Evolutionary conservation across 2,888 invertebrate genomes (phyloP), one percentile per base, ranked within the genome.

Genomic region (Ypsolopha scabrella): DNA sequence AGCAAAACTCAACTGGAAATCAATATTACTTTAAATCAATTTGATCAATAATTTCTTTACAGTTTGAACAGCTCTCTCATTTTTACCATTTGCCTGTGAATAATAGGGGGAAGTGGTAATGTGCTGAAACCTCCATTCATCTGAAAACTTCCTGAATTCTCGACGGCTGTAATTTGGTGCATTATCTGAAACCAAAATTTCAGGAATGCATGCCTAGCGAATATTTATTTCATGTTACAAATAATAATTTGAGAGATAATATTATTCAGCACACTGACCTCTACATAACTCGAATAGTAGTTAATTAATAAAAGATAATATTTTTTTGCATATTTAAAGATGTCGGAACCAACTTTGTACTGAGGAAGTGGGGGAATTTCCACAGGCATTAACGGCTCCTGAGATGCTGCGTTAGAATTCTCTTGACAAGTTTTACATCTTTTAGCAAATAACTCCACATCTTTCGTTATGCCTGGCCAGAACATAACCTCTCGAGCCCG

Each of bases 301-400:
- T n/a, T n/a, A 61, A 10, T 57, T 7, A 57, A 33, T 35, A 61
- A 45, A 1, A 60, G 36, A 48, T 48, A 62, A n/a, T 57, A 52
- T 55, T 57, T 57, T 1, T 45, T 50, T 7, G 51, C 33, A 37
- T 52, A 51, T 13, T 57, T 41, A 50, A 62, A 58, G n/a, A 59
- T 54, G 50, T 61, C 59, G 1, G 56, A 48, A 7, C 55, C 59
- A 0, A 62, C 41, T 37, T 57, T 57, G 7, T 35, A 7, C 60
- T 59, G 58, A 0, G 58, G 60, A 8, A 55, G 6, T 1, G 41
- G n/a, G 0, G 56, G 56, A 7, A 57, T 53, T 13, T 52, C 49
- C 9, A 51, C 41, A 0, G 51, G 53, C 1, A 54, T 13, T 9
- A 55, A 41, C 3, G 54, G 54, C 39, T 57, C 53, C 8, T 13